phyloP scores from a whole-genome alignment of 2,113 vertebrate species.

The Daboia siamensis region DNA sequence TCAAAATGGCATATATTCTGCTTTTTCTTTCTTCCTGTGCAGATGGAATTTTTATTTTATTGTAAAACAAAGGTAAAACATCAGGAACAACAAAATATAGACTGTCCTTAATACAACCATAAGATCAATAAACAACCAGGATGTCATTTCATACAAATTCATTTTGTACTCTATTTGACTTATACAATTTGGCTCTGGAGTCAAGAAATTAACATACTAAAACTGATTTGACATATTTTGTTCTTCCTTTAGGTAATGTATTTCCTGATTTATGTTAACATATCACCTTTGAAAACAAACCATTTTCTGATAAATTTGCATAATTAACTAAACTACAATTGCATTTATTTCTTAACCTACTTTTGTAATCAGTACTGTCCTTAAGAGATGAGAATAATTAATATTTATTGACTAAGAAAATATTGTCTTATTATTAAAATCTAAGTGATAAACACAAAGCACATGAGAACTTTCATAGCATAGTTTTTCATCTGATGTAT shows the following conservation, averaged over 20 bases:
- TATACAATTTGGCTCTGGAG: neutral
- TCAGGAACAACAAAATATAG: neutral
- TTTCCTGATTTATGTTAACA: neutral
- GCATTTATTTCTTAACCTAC: slow-evolving; percentile 4
- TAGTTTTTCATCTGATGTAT: neutral
- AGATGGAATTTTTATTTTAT: neutral
- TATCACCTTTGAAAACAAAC: neutral
- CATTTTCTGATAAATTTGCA: slow-evolving; percentile 14
- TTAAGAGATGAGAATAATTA: neutral
- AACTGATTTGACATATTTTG: neutral
- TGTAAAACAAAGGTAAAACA: neutral
- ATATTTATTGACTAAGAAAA: neutral
- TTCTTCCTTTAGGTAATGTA: neutral
- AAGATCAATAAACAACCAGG: neutral
- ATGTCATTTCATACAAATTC: neutral
- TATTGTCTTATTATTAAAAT: neutral
- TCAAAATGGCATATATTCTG: slow-evolving; percentile 17
- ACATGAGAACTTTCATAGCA: neutral
- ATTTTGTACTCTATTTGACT: neutral
- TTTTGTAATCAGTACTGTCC: neutral
- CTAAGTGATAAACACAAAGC: neutral
- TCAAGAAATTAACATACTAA: neutral
- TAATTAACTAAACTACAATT: neutral
- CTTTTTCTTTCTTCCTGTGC: neutral
- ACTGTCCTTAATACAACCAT: neutral